These are phyloP conservation scores for Ichneumon xanthorius DNA, from an alignment of 2,888 invertebrate species.

Conservation along the genomic window DNA sequence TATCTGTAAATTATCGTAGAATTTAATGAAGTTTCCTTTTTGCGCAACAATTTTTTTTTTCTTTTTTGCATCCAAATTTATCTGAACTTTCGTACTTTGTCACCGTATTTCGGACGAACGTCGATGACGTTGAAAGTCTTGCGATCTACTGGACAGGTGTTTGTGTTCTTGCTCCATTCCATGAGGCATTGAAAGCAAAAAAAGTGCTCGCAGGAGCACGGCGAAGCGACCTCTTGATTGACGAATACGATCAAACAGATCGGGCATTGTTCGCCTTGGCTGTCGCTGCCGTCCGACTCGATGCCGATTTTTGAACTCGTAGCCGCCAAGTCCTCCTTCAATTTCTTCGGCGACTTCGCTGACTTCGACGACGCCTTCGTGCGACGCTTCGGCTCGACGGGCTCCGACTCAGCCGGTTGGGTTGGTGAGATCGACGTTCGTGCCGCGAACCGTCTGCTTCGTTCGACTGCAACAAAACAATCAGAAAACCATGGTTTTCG, in stretches of 20 bases:
- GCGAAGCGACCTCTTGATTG: slow-evolving; percentile 93
- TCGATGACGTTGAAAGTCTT: slow-evolving; percentile 92
- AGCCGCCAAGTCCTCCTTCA: slow-evolving; percentile 51
- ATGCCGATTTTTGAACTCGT: slow-evolving; percentile 65
- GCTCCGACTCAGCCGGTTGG: background rate
- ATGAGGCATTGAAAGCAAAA: slow-evolving; percentile 96
- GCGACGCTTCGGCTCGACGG: background rate
- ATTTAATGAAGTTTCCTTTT: background rate
- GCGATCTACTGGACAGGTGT: slow-evolving; percentile 97
- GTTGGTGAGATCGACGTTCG: background rate
- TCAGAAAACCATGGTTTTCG: background rate
- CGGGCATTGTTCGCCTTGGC: slow-evolving; percentile 94
- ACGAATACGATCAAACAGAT: slow-evolving; percentile 93
- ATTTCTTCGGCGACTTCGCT: slow-evolving; percentile 29
- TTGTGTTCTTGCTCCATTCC: slow-evolving; percentile 97
- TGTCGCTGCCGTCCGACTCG: slow-evolving; percentile 88
- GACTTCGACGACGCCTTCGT: background rate
- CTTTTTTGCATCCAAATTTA: background rate
- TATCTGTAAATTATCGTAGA: background rate
- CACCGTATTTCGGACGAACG: slow-evolving; percentile 89
- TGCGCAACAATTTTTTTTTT: background rate
- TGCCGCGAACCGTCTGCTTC: background rate
- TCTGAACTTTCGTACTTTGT: slow-evolving; percentile 84
- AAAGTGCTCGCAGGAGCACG: slow-evolving; percentile 94
- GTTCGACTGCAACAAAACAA: background rate